These are phyloP conservation scores for Temnothorax ravouxi DNA, from an alignment of 2,888 invertebrate species.

Conservation along the genomic window DNA sequence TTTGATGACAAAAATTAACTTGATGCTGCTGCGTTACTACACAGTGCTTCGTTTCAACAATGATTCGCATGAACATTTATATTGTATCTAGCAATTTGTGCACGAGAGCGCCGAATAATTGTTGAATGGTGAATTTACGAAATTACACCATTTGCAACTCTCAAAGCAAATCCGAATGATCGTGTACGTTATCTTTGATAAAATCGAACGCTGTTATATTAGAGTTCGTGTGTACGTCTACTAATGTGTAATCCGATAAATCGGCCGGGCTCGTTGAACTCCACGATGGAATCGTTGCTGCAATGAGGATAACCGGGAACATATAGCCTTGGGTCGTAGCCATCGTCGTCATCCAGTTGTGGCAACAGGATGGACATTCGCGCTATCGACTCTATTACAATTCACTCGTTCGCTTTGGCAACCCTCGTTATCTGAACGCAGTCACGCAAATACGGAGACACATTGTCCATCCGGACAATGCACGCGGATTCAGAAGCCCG, in stretches of 20 bases:
- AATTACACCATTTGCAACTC: background rate
- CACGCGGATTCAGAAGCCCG: constrained; percentile 58
- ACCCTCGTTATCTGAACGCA: constrained; percentile 67
- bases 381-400: constrained; percentile 68
- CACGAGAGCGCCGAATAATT: background rate
- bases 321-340: constrained; percentile 53
- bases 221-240: background rate
- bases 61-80: constrained; percentile 1
- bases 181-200: background rate
- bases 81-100: background rate
- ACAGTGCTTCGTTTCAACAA: constrained; percentile 20
- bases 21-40: background rate
- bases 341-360: constrained; percentile 62
- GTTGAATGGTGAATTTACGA: background rate
- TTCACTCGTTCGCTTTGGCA: constrained; percentile 65
- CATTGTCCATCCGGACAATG: constrained; percentile 71
- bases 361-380: constrained; percentile 67
- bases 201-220: background rate
- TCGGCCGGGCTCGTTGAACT: constrained; percentile 37
- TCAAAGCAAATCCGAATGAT: constrained; percentile 3
- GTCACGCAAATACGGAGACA: constrained; percentile 59
- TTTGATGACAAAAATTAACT: constrained; percentile 25
- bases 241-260: constrained; percentile 25
- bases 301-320: constrained; percentile 40
- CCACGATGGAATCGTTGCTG: constrained; percentile 32